Percentiles rank a stretch among this genome's conserved stretches.
phyloP scores from a whole-genome alignment of 1,140 invertebrate species.

The Brachionus asplanchnoidis region DNA sequence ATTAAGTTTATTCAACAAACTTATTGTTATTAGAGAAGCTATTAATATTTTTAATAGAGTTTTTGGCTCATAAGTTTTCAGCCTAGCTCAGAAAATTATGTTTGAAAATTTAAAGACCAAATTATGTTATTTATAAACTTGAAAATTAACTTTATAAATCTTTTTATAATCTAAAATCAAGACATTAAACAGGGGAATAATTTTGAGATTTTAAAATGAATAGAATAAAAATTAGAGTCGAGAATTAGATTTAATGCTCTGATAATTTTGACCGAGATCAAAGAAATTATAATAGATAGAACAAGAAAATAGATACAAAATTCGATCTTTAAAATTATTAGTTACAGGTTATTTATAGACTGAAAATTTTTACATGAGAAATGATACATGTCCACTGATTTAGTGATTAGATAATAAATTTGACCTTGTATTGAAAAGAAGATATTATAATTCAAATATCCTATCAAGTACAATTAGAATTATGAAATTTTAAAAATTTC shows the following conservation, averaged over 20 bases:
- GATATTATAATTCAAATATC: too few relatives aligned
- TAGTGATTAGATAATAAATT: background rate
- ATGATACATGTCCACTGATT: background rate
- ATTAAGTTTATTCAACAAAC: conserved; percentile 4
- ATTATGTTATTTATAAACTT: background rate
- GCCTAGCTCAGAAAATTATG: background rate
- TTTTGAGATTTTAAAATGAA: background rate
- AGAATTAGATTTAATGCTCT: background rate
- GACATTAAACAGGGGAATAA: background rate
- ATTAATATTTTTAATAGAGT: background rate
- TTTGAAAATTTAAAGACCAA: background rate
- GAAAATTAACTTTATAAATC: background rate
- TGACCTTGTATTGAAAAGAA: too few relatives aligned
- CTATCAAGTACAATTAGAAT: too few relatives aligned
- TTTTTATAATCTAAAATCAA: background rate
- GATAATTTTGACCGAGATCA: background rate
- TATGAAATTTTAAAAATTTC: background rate
- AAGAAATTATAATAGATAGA: background rate
- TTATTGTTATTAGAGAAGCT: background rate
- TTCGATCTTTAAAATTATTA: background rate
- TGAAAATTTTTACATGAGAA: background rate
- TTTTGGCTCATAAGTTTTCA: background rate
- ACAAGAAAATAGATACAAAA: background rate
- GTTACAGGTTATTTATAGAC: background rate
- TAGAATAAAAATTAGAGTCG: background rate